Percentiles rank a stretch among this genome's conserved stretches.
phyloP scores from a whole-genome alignment of 23 tunicate genomes.

The Botrylloides violaceus region DNA sequence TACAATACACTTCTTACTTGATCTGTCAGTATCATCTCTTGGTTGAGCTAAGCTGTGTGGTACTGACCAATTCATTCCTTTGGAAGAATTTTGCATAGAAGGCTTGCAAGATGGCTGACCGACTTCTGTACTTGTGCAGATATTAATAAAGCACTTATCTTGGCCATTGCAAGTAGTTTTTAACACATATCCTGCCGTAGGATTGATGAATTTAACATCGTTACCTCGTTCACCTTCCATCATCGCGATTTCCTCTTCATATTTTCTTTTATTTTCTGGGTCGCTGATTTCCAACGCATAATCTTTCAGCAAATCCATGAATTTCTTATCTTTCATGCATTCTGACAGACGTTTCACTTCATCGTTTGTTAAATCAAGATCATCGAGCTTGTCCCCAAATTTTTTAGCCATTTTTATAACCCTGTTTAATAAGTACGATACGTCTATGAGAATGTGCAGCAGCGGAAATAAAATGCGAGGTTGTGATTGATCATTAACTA shows the following conservation, averaged over 20 bases:
- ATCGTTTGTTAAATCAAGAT: slow-evolving; percentile 72
- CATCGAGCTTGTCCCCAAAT: slow-evolving; percentile 74
- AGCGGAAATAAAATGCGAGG: no score
- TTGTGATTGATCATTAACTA: no score
- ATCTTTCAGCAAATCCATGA: slow-evolving; percentile 67
- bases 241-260: slow-evolving; percentile 85
- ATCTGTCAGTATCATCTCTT: slow-evolving; percentile 82
- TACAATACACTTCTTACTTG: slow-evolving; percentile 71
- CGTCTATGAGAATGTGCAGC: no score
- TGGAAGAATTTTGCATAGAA: slow-evolving; percentile 52
- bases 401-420: slow-evolving; percentile 16
- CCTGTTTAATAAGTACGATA: no score
- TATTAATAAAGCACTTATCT: slow-evolving; percentile 86
- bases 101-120: slow-evolving; percentile 70
- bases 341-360: slow-evolving; percentile 65
- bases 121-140: slow-evolving; percentile 78
- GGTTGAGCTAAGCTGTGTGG: slow-evolving; percentile 91
- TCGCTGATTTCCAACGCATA: slow-evolving; percentile 78
- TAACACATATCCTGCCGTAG: slow-evolving; percentile 81
- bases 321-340: slow-evolving; percentile 90
- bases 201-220: slow-evolving; percentile 83
- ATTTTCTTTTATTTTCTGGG: slow-evolving; percentile 65
- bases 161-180: slow-evolving; percentile 75
- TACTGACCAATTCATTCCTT: slow-evolving; percentile 93
- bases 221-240: slow-evolving; percentile 72